Conservation (phyloP, 2,113 vertebrate species). For the Rostratula benghalensis region DNA sequence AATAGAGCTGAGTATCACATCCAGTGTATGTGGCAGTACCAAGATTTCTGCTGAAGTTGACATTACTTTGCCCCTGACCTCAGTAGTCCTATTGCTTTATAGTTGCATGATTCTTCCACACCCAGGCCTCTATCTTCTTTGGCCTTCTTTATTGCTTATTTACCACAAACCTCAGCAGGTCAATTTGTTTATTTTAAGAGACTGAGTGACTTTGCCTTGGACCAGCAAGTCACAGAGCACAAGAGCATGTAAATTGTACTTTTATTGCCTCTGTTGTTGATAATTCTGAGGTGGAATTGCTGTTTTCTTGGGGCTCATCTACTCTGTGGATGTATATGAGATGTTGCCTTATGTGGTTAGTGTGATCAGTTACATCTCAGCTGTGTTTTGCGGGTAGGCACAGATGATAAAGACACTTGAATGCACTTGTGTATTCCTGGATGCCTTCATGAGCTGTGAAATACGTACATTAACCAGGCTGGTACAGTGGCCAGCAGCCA, state of each 20-base stretch:
- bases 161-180: not conserved
- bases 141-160: not conserved
- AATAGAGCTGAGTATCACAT: not conserved
- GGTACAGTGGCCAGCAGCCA: not conserved
- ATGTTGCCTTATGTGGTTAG: not conserved
- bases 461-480: not conserved
- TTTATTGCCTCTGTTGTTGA: not conserved
- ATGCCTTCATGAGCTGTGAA: not conserved
- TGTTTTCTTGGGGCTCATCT: not conserved
- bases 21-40: not conserved
- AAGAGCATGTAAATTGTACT: not conserved
- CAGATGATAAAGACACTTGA: not conserved
- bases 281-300: not conserved
- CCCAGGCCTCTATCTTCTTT: not conserved
- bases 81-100: not conserved
- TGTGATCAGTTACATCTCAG: not conserved
- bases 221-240: not conserved
- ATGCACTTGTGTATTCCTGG: not conserved
- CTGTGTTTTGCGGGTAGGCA: not conserved
- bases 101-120: not conserved
- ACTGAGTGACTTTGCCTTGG: not conserved
- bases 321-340: not conserved
- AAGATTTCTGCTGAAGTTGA: not conserved
- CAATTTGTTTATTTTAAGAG: not conserved
- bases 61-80: rapidly evolving